Percentiles rank a stretch among this genome's conserved stretches.
phyloP scores from a whole-genome alignment of 2,797 vertebrate genomes.

The Pipistrellus pygmaeus region DNA sequence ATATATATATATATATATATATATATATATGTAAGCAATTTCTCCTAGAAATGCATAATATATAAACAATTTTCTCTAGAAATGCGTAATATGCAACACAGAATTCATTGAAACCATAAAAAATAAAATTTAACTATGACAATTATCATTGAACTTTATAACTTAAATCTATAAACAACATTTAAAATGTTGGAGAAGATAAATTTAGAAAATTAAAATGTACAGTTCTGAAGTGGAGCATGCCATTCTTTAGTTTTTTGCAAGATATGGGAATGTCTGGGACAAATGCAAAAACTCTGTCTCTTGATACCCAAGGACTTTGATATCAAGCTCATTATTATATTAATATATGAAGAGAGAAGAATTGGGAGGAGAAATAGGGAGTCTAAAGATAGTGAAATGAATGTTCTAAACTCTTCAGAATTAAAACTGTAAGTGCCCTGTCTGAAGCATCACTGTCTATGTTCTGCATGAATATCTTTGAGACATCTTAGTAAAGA shows the following conservation, averaged over 20 bases:
- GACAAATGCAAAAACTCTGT: not conserved
- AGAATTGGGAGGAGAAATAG: not conserved
- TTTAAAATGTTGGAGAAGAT: not conserved
- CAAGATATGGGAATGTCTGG: not conserved
- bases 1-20: too few species aligned
- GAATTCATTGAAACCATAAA: not conserved
- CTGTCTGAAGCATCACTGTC: not conserved
- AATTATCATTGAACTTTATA: not conserved
- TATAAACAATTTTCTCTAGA: not conserved
- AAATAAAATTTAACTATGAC: not conserved
- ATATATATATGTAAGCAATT: not conserved
- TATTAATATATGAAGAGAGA: not conserved
- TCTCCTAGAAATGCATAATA: not conserved
- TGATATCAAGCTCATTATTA: not conserved
- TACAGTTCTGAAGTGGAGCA: not conserved
- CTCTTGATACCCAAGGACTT: not conserved
- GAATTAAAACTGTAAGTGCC: not conserved
- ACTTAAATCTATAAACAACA: not conserved
- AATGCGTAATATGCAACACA: not conserved
- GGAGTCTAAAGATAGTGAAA: not conserved
- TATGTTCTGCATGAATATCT: not conserved
- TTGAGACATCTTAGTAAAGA: not conserved
- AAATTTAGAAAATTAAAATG: not conserved
- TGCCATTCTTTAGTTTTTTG: not conserved
- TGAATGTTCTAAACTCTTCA: not conserved